Conservation (phyloP, 2,113 vertebrate genomes). For the Podocnemis expansa region DNA sequence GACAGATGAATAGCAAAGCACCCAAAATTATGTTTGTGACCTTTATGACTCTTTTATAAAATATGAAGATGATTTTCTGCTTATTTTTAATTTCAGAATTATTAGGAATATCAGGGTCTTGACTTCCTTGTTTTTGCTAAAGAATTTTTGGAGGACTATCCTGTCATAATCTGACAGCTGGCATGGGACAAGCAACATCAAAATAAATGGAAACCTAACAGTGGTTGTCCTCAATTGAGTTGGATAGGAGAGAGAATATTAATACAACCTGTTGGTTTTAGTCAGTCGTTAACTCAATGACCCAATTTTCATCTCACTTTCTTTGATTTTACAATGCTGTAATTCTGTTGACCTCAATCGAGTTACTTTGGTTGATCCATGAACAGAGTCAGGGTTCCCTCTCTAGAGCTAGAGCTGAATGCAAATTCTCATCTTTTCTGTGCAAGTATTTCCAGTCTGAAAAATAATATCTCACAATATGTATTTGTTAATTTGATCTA, state of each 20-base stretch:
- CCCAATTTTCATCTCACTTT: not conserved
- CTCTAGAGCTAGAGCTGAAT: not conserved
- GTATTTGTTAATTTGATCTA: not conserved
- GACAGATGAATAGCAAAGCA: not conserved
- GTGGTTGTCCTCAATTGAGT: not conserved
- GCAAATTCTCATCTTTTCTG: not conserved
- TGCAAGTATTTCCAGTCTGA: not conserved
- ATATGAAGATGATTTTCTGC: not conserved
- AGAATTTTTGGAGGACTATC: constrained; percentile 12
- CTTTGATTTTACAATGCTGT: not conserved
- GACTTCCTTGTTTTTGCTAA: not conserved
- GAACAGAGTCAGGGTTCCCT: not conserved
- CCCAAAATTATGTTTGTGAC: not conserved
- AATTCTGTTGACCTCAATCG: too few relatives aligned
- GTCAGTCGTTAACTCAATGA: not conserved
- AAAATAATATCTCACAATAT: not conserved
- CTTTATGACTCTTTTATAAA: not conserved
- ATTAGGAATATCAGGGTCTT: constrained; percentile 23
- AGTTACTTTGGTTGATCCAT: not conserved
- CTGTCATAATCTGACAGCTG: not conserved
- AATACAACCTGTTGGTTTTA: not conserved
- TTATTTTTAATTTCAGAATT: not conserved
- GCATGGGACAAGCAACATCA: not conserved
- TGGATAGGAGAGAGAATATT: not conserved
- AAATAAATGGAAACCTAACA: not conserved